Evolutionary conservation across 92 coral and sea anemone species (phyloP), one percentile per base, ranked within the genome.

Genomic region (Parazoanthus swiftii): DNA sequence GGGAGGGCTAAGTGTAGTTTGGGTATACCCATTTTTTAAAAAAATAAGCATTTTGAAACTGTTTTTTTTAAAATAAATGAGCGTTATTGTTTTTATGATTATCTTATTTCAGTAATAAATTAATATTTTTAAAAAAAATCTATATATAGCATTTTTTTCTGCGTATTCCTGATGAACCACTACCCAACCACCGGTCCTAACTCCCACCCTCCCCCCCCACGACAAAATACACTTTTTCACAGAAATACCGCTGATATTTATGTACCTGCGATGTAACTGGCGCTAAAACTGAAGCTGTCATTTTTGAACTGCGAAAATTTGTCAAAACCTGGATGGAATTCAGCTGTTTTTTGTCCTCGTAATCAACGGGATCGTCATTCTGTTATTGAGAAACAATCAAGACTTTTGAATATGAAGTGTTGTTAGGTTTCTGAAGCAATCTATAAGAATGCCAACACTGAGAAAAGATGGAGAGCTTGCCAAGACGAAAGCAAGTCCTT

Each of bases 221-320:
- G 37, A 67, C 39, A 66, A 72, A 23, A 66, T 21, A 29, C 29
- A 3, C 38, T 46, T 33, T 14, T 54, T 50, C 10, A 13, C 82
- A 79, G 66, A 13, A 23, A 0, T 66, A 66, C 87, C 87, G 87
- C 87, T 84, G 87, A 48, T 16, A 63, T 20, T 0, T 8, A 71
- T 71, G 87, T 26, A 79, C 87, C 77, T 72, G 87, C 87, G 79
- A 84, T 70, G 59, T 1, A 35, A 80, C 85, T 46, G 87, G 87
- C 87, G 87, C 87, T 84, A 84, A 81, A 81, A 63, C 85, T 81
- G 29, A 84, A 84, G 87, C 72, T 84, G 87, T 68, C 87, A 68
- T 26, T 70, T 84, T 13, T 68, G 3, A 6, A 16, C 18, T n/a
- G n/a, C 51, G 11, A 38, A 39, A 33, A 8, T 76, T 42, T 37